Conservation (phyloP, 2,113 vertebrate species). For the Calyptommatus sinebrachiatus region DNA sequence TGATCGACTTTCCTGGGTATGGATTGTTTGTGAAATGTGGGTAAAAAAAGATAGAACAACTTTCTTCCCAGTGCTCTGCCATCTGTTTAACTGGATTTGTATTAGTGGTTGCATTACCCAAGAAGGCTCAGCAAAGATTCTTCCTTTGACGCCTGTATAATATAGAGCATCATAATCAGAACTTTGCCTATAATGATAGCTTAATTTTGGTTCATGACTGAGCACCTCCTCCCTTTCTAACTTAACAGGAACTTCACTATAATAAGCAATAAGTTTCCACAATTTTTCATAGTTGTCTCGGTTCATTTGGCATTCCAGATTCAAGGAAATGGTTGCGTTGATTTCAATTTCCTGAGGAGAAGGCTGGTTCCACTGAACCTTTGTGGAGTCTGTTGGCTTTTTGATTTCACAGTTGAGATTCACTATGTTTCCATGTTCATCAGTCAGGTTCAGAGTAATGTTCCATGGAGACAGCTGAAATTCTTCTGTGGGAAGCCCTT, state of each 20-base stretch:
- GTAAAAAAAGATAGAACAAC: constrained; percentile 75
- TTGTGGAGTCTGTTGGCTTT: constrained; percentile 57
- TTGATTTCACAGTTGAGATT: constrained; percentile 75
- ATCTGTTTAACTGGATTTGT: constrained; percentile 82
- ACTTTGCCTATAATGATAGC: constrained; percentile 79
- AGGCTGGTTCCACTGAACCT: constrained; percentile 74
- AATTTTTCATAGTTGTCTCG: constrained; percentile 81
- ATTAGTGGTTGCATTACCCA: constrained; percentile 86
- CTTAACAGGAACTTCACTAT: constrained; percentile 84
- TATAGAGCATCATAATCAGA: constrained; percentile 78
- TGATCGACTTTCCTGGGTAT: constrained; percentile 40
- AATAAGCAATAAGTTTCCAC: constrained; percentile 91
- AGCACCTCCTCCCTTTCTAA: constrained; percentile 71
- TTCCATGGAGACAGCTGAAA: constrained; percentile 73
- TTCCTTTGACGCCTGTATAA: constrained; percentile 84
- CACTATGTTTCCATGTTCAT: constrained; percentile 85
- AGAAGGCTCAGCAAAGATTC: constrained; percentile 70
- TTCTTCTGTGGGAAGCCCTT: constrained; percentile 47
- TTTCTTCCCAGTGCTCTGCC: constrained; percentile 75
- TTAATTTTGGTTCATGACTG: constrained; percentile 63
- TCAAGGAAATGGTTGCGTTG: constrained; percentile 75
- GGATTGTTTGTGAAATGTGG: constrained; percentile 59
- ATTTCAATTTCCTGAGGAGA: constrained; percentile 66
- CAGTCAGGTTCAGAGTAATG: constrained; percentile 80
- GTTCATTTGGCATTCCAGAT: constrained; percentile 81